phyloP scores from a whole-genome alignment of 2,797 vertebrate species.

The Xerus rutilus region DNA sequence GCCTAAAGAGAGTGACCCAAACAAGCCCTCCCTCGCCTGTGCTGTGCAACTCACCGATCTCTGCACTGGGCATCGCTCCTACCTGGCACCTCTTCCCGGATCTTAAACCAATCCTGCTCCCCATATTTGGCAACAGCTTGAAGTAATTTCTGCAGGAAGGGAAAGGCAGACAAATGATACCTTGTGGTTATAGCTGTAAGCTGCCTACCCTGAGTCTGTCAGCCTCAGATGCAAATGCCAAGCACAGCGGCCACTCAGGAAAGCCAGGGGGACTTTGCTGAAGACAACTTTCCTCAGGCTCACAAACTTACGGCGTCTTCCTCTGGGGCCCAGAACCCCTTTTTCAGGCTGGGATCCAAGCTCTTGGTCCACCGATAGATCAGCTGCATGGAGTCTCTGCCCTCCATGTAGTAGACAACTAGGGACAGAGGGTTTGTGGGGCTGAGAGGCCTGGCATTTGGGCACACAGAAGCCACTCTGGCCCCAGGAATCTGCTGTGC shows the following conservation, averaged over 20 bases:
- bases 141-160: conserved; percentile 90
- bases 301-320: conserved; percentile 91
- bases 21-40: not conserved
- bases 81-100: conserved; percentile 93
- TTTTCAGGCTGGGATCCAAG: conserved; percentile 93
- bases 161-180: not conserved
- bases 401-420: conserved; percentile 98
- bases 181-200: accelerated
- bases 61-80: conserved; percentile 93
- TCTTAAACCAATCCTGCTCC: conserved; percentile 94
- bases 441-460: not conserved
- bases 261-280: not conserved
- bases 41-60: conserved; percentile 89
- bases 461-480: too few species aligned
- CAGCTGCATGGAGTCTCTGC: conserved; percentile 93
- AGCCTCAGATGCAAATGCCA: accelerated
- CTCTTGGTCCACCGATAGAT: conserved; percentile 95
- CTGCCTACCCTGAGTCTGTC: not conserved
- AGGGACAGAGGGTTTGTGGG: not conserved
- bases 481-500: accelerated
- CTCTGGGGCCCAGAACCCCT: conserved; percentile 92
- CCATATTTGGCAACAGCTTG: conserved; percentile 91
- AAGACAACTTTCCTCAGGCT: accelerated
- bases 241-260: accelerated
- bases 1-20: not conserved